These are phyloP conservation scores for Pseudomyrmex concolor DNA, from an alignment of 1,140 invertebrate genomes.

Conservation along the genomic window DNA sequence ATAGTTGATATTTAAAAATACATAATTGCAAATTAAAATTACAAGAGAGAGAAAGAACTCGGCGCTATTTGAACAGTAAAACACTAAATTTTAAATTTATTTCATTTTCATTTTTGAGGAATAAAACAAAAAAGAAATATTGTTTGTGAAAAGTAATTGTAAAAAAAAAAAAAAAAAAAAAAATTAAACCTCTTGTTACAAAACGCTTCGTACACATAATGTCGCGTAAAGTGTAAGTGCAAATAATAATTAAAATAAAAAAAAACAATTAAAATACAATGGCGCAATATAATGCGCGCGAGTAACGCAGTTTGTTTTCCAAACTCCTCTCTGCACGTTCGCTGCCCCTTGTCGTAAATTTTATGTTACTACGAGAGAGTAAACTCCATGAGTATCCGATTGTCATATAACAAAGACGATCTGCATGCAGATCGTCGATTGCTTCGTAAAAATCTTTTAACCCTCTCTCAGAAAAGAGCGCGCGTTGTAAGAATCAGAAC, in stretches of 20 bases:
- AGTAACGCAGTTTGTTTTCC: not conserved
- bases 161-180: no score
- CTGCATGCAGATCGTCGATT: conserved; percentile 20
- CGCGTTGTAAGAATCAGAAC: not conserved
- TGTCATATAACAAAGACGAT: conserved; percentile 15
- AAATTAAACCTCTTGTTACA: no score
- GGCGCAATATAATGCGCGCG: not conserved
- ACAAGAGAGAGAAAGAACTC: no score
- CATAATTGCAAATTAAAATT: no score
- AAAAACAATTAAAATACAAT: not conserved
- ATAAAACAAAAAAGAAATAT: no score
- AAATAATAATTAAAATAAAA: not conserved
- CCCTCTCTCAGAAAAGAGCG: not conserved
- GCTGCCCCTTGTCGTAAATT: conserved; percentile 24
- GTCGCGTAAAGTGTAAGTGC: no score
- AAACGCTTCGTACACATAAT: no score
- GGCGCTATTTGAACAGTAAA: no score
- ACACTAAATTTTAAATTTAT: no score
- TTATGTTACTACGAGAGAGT: not conserved
- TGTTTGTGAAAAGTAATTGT: no score
- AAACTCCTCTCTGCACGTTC: not conserved
- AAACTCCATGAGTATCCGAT: not conserved
- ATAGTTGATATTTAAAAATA: no score
- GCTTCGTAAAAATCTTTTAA: conserved; percentile 21
- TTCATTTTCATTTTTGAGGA: no score